Evolutionary conservation across 1,140 invertebrate species (phyloP), one percentile per base, ranked within the genome.

Genomic region (Eciton burchellii): DNA sequence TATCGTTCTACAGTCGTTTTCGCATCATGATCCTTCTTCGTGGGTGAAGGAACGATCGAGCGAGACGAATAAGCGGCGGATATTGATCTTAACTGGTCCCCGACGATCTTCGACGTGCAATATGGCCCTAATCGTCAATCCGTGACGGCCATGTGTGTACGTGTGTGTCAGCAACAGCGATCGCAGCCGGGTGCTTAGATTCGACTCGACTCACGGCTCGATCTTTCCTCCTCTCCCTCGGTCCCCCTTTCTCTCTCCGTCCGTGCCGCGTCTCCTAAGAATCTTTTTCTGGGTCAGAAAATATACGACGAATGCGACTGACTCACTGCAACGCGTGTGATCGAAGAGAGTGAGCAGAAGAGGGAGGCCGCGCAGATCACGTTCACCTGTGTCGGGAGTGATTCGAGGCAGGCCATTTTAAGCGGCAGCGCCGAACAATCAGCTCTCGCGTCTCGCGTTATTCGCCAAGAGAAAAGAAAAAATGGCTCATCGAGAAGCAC

Each of bases 211-310:
- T 68, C 45, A 16, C 60, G 59, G 56, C 70, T 73, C 43, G 62
- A 24, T 59, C 35, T 83, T 74, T 35, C 35, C n/a, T n/a, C n/a
- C n/a, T 43, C 54, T 35, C 47, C n/a, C n/a, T n/a, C n/a, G n/a
- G n/a, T n/a, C n/a, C n/a, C n/a, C n/a, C n/a, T n/a, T n/a, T 16
- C 29, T 56, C 62, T 70, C 21, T 73, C 35, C 70, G 49, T 62
- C 56, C 14, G 9, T 24, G 19, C 35, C 47, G 16, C 52, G 14
- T 19, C 49, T 54, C 65, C 21, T 45, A 63, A 79, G 68, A 84
- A 68, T 81, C 66, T 88, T 65, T 88, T 89, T 89, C 84, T 89
- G 54, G 88, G 88, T 89, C 88, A 86, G 79, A 89, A 89, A 89
- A 89, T 89, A 81, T 81, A 86, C 77, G 81, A 56, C 72, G 52